Conservation (phyloP, 2,888 invertebrate genomes). For the Chaitophorus viminalis region DNA sequence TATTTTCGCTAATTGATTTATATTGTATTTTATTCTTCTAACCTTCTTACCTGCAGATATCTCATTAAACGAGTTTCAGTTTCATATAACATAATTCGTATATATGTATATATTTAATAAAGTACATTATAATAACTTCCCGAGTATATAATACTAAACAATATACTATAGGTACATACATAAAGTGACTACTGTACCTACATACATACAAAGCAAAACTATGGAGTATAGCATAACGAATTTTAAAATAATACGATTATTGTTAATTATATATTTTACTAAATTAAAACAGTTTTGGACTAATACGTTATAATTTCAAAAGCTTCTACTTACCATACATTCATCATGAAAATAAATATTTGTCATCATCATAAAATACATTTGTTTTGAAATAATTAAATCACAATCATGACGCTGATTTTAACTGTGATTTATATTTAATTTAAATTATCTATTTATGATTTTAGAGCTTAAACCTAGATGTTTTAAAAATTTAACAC, state of each 20-base stretch:
- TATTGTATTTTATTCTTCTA: neutral
- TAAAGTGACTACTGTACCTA: neutral
- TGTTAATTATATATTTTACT: neutral
- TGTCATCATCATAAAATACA: no score
- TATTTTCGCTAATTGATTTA: conserved; percentile 32
- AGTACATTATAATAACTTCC: neutral
- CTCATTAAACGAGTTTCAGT: conserved; percentile 3
- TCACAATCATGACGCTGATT: no score
- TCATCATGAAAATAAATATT: no score
- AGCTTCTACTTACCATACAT: no score
- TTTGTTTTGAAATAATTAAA: no score
- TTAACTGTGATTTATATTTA: no score
- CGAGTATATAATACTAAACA: neutral
- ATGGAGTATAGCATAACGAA: neutral
- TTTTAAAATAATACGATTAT: conserved; percentile 18
- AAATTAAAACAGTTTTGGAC: neutral
- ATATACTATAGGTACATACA: neutral
- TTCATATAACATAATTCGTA: neutral
- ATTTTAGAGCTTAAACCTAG: no score
- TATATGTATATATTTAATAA: neutral
- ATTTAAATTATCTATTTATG: no score
- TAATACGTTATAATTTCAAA: no score
- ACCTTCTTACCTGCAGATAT: neutral
- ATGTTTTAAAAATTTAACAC: no score
- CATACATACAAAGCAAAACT: neutral